Evolutionary conservation across 1,140 invertebrate species (phyloP).

Genomic region (Papilio polyxenes): DNA sequence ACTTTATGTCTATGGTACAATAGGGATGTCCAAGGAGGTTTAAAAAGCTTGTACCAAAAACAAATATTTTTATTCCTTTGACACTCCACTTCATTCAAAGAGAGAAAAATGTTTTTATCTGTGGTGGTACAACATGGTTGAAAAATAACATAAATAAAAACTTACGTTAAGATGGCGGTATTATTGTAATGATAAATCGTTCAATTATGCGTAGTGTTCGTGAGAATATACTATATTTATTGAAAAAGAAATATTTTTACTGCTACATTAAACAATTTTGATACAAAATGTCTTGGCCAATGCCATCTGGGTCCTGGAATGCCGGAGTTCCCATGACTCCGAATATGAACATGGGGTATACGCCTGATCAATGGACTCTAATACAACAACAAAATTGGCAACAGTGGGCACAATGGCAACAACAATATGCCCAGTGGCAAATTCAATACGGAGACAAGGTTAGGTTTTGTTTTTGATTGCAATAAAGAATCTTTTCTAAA

Average conservation of each 20-base stretch:
- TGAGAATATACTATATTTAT: slow-evolving; percentile 34
- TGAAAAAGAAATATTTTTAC: neutral
- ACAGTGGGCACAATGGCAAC: slow-evolving; percentile 91
- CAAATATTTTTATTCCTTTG: too few species aligned
- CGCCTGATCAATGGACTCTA: slow-evolving; percentile 85
- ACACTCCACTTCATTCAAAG: too few species aligned
- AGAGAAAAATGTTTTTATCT: neutral
- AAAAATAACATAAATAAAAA: neutral
- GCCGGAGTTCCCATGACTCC: slow-evolving; percentile 60
- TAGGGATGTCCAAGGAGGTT: neutral
- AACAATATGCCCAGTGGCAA: slow-evolving; percentile 92
- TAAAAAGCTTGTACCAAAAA: neutral
- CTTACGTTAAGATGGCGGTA: slow-evolving; percentile 40
- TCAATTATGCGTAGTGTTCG: slow-evolving; percentile 43
- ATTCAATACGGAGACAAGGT: slow-evolving; percentile 90
- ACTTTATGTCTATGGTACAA: neutral
- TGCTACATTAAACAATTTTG: neutral
- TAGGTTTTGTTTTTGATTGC: slow-evolving; percentile 39
- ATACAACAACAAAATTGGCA: slow-evolving; percentile 90
- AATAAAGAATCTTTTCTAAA: neutral
- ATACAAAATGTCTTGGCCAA: slow-evolving; percentile 69
- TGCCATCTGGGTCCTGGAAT: slow-evolving; percentile 63
- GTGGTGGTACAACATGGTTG: neutral
- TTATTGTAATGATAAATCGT: slow-evolving; percentile 32
- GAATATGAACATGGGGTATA: slow-evolving; percentile 83